Base-by-base conservation (phyloP, 1,140 invertebrate genomes). In the Daktulosphaira vitifoliae region DNA sequence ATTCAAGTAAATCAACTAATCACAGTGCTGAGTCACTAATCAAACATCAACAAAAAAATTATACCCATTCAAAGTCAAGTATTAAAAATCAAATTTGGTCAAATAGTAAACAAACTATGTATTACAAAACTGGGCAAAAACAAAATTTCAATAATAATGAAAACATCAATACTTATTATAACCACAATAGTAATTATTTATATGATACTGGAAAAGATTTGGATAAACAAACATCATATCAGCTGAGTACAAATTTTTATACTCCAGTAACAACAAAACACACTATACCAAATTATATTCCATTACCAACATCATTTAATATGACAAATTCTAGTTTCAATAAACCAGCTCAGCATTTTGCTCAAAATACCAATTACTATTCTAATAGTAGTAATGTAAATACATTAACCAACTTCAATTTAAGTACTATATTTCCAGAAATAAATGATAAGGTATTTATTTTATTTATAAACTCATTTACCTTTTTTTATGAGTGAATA, bases 341-440 rank as follows among this genome's bases (percentile, higher is more conserved):
- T 48, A 62, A 62, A 8, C 56, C 56, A 62, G 39, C 46, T 48
- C 56, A 62, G 29, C 56, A 62, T 62, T 62, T 62, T 48, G n/a
- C 42, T 15, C 56, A 62, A 29, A 62, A 62, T 20, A 62, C 56
- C 26, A 62, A 62, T 33, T 62, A 62, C 44, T 62, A 62, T 22
- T 46, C 44, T 20, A 48, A 16, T 7, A 62, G 42, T 22, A 48
- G 25, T 33, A 62, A 54, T 59, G 66, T 71, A 9, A 81, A 78
- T 0, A 81, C 80, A 69, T 74, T 85, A 11, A 82, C 82, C 0
- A 84, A 84, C 67, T 85, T 85, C 69, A 84, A 85, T 74, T 72
- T 84, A 23, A 82, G 81, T 65, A 82, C 83, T 0, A 85, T 85
- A 64, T 84, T 84, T 71, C 83, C 83, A 8, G 83, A 85, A 71